Evolutionary conservation across 2,797 vertebrate genomes (phyloP).

Genomic region (Antrozous pallidus): DNA sequence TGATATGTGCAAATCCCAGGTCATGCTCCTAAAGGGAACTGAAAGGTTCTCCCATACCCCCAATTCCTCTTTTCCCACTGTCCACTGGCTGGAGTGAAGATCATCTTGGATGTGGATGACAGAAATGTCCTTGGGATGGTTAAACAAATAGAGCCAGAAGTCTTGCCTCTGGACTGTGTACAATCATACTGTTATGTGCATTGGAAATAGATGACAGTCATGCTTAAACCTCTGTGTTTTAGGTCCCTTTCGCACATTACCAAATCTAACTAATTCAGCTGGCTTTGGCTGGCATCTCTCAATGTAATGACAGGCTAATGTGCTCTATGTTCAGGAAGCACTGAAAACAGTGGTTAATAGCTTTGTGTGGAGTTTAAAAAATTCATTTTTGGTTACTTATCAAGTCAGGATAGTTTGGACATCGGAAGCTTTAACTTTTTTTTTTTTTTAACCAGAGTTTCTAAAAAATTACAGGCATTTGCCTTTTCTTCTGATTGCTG

Average conservation of each 20-base stretch:
- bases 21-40: neutral
- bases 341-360: neutral
- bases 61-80: neutral
- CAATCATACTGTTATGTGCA: neutral
- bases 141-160: neutral
- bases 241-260: neutral
- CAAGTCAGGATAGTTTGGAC: neutral
- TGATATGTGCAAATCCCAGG: neutral
- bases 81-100: neutral
- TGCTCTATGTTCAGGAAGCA: neutral
- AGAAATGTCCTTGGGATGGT: neutral
- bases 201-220: neutral
- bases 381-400: neutral
- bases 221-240: neutral
- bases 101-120: neutral
- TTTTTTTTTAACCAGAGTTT: neutral
- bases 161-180: neutral
- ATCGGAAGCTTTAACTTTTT: neutral
- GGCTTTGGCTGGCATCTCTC: neutral
- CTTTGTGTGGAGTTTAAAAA: neutral
- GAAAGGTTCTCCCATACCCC: neutral
- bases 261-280: neutral
- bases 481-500: neutral
- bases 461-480: conserved; percentile 19
- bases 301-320: neutral